phyloP scores from a whole-genome alignment of 2,113 vertebrate species.

The Ardeotis arabs region DNA sequence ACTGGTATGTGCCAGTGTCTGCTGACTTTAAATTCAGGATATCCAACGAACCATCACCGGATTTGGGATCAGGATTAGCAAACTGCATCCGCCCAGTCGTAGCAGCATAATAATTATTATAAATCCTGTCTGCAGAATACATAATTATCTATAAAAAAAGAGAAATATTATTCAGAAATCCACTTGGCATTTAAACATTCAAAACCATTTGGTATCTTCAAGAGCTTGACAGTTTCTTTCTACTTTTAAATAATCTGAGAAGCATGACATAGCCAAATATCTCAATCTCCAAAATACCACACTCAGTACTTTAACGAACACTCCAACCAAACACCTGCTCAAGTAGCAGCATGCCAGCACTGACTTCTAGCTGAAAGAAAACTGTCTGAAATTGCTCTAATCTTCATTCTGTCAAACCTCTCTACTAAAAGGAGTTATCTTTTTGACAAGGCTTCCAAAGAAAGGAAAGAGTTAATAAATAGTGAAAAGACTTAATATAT shows the following conservation, averaged over 20 bases:
- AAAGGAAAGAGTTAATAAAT: neutral
- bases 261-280: neutral
- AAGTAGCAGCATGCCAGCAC: neutral
- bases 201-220: neutral
- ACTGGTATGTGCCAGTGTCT: constrained; percentile 91
- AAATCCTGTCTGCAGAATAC: constrained; percentile 86
- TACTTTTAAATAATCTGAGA: neutral
- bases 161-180: neutral
- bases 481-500: neutral
- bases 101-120: constrained; percentile 78
- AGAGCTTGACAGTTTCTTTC: neutral
- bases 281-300: neutral
- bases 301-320: neutral
- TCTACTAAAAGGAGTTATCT: neutral
- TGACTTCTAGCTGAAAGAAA: neutral
- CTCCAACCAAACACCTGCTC: neutral
- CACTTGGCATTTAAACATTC: neutral
- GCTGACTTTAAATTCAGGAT: constrained; percentile 82
- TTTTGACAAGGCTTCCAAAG: neutral
- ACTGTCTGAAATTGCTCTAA: neutral
- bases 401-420: neutral
- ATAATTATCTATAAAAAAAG: constrained; percentile 83
- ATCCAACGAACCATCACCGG: constrained; percentile 90
- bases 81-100: constrained; percentile 88
- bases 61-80: constrained; percentile 81